phyloP scores from a whole-genome alignment of 37 sponge, comb jelly and placozoan genomes.

The Cliona cf. orientalis region DNA sequence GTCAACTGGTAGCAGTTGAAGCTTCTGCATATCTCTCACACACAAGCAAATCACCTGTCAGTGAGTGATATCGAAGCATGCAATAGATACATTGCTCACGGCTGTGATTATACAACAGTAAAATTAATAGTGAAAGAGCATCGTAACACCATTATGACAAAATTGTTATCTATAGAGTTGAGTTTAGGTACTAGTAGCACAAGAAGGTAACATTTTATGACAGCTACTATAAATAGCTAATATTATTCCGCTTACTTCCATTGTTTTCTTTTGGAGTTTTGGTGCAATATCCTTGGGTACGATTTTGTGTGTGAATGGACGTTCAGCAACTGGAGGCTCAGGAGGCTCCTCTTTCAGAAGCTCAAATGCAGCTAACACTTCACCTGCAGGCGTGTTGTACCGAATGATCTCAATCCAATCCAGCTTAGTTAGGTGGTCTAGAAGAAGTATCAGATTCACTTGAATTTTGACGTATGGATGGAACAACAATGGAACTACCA shows the following conservation, averaged over 20 bases:
- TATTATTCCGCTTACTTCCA: slow-evolving; percentile 59
- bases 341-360: slow-evolving; percentile 75
- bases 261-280: slow-evolving; percentile 80
- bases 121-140: too few relatives aligned
- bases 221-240: too few relatives aligned
- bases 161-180: too few relatives aligned
- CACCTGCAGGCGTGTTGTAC: slow-evolving; percentile 66
- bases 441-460: slow-evolving; percentile 37
- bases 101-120: too few relatives aligned
- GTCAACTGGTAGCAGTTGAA: slow-evolving; percentile 55
- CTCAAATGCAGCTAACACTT: slow-evolving; percentile 90
- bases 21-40: slow-evolving; percentile 79
- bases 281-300: slow-evolving; percentile 90
- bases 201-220: too few relatives aligned
- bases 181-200: too few relatives aligned
- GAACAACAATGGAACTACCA: slow-evolving; percentile 54
- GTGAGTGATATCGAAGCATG: too few relatives aligned
- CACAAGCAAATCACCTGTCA: slow-evolving; percentile 78
- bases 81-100: too few relatives aligned
- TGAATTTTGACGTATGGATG: slow-evolving; percentile 57
- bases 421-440: slow-evolving; percentile 51
- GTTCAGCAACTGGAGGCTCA: slow-evolving; percentile 45
- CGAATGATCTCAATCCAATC: slow-evolving; percentile 74
- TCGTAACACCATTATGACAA: too few relatives aligned
- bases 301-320: slow-evolving; percentile 46